These are phyloP conservation scores for Cheirogaleus medius DNA, from an alignment of 2,113 vertebrate genomes.

Conservation along the genomic window DNA sequence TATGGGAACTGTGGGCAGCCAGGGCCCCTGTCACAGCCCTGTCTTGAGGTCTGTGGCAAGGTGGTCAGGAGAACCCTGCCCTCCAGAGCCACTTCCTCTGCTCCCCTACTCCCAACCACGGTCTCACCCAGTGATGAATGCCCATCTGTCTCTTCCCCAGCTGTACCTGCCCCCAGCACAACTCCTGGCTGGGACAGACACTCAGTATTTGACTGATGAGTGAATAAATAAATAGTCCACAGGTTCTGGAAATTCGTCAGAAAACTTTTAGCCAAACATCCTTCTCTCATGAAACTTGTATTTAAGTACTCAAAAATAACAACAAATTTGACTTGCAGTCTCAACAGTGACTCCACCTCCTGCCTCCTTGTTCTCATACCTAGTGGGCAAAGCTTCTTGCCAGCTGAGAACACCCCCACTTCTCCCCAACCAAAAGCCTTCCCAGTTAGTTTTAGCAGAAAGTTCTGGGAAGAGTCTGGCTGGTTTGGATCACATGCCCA, in stretches of 20 bases:
- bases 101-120: neutral
- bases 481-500: neutral
- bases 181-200: neutral
- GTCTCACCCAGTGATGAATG: neutral
- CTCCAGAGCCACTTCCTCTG: neutral
- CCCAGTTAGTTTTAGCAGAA: neutral
- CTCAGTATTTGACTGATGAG: neutral
- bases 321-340: neutral
- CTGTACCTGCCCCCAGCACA: neutral
- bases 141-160: neutral
- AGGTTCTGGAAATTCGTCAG: neutral
- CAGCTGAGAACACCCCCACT: neutral
- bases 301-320: neutral
- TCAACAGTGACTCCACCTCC: too few relatives aligned
- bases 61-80: neutral
- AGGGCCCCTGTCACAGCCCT: neutral
- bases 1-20: neutral
- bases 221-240: neutral
- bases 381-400: neutral
- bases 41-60: neutral
- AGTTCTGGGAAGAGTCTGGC: neutral
- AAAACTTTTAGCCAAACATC: neutral
- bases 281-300: neutral
- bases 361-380: neutral
- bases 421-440: neutral